A percentile compares a stretch with the other conserved stretches of the same genome.
Conservation (phyloP, 30 jellyfish, hydroid and myxozoan species). For the Aurelia sp. region DNA sequence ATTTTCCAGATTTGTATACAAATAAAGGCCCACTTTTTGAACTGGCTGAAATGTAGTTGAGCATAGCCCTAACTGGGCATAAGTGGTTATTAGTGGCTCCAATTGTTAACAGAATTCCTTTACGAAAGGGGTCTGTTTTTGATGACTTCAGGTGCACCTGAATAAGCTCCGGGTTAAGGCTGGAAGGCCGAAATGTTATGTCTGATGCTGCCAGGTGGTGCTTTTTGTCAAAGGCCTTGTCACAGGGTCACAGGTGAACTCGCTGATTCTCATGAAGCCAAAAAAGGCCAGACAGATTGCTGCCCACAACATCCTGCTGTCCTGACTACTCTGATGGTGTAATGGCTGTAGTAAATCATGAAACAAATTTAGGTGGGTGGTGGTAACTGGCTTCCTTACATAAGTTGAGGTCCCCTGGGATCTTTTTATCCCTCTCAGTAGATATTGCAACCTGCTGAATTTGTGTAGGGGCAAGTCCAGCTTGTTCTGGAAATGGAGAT, state of each 20-base stretch:
- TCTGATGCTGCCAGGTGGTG: not conserved
- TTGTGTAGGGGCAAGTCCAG: not conserved
- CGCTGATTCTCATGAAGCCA: not conserved
- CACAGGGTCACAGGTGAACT: not conserved
- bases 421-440: too few relatives aligned
- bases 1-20: not conserved
- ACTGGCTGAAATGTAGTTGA: too few relatives aligned
- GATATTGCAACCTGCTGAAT: not conserved
- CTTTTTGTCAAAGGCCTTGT: not conserved
- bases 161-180: not conserved
- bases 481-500: not conserved
- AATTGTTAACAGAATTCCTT: too few relatives aligned
- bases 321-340: too few relatives aligned
- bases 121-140: too few relatives aligned
- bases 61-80: too few relatives aligned
- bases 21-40: constrained; percentile 53
- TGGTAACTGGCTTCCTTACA: not conserved
- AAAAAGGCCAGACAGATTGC: not conserved
- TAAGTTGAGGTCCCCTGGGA: too few relatives aligned
- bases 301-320: not conserved
- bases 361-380: too few relatives aligned
- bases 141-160: too few relatives aligned
- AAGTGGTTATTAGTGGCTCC: too few relatives aligned
- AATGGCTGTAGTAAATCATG: not conserved
- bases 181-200: not conserved